Evolutionary conservation across 2,797 vertebrate species (phyloP), one percentile per base, ranked within the genome.

Genomic region (Ptychobarbus kaznakovi): DNA sequence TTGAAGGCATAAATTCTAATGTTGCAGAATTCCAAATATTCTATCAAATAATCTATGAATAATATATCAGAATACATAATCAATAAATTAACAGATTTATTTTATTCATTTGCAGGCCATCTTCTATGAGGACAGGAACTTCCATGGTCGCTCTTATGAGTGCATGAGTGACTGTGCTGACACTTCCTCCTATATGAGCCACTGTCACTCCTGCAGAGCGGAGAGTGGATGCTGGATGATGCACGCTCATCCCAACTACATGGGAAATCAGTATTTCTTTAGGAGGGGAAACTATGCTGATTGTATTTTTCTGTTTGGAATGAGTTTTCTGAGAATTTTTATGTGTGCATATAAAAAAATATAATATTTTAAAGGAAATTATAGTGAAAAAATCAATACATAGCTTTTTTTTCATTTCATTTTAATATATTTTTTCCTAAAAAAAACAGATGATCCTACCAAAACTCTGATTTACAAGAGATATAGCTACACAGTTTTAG

Each of bases 61-160:
- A 6, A 53, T 53, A 53, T 20, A 53, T 49, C 28, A 35, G 20
- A 68, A 51, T 38, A 38, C 5, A 49, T 49, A 42, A 80, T 49
- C 3, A 42, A 79, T 40, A 42, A 32, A 32, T 32, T 32, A 32
- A 32, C 32, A 32, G 32, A 32, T 32, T 32, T 32, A 32, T 32
- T 32, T 32, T 32, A 32, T 32, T 32, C 32, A 32, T 32, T 32
- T 32, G 32, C 32, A 32, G 32, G 32, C 32, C 32, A 32, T 32
- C 32, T 32, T 32, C 2, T 32, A 32, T 32, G 32, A 32, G 32
- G 32, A 32, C 32, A 32, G 32, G 32, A 80, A 65, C 61, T 66
- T 80, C 42, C 77, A 80, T 25, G 77, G 77, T 80, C 58, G 58
- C 58, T 46, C 61, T 32, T 80, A 35, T 13, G 77, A 80, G 77